Evolutionary conservation across 2,113 vertebrate species (phyloP).

Genomic region (Indicator indicator): DNA sequence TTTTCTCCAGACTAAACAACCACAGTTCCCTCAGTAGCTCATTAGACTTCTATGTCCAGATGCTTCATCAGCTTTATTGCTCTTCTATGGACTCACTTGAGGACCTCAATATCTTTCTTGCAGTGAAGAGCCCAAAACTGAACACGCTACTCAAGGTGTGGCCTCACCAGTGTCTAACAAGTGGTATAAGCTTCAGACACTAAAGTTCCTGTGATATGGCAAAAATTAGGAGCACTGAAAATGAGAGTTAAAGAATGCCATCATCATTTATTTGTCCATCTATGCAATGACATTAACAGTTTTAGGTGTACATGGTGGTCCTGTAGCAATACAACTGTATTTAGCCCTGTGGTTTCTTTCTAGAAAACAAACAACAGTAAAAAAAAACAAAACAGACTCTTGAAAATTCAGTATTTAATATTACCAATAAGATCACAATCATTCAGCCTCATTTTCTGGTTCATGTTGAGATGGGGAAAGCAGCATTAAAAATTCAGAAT

Average conservation of each 20-base stretch:
- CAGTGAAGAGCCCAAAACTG: too few relatives aligned
- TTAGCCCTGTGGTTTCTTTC: background rate
- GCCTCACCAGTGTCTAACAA: background rate
- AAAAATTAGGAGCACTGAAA: background rate
- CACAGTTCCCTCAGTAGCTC: too few relatives aligned
- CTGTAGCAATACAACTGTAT: background rate
- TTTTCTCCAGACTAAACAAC: too few relatives aligned
- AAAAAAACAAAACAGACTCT: background rate
- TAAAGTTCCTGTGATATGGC: background rate
- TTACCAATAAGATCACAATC: background rate
- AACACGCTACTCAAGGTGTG: too few relatives aligned
- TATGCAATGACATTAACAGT: background rate
- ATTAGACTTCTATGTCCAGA: too few relatives aligned
- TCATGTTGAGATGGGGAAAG: background rate
- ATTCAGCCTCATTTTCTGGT: background rate
- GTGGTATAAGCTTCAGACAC: background rate
- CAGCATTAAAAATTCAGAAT: slow-evolving; percentile 7
- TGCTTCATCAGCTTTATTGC: too few relatives aligned
- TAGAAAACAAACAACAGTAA: background rate
- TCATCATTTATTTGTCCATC: background rate
- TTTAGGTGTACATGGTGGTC: background rate
- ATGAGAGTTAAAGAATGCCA: background rate
- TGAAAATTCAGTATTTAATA: background rate
- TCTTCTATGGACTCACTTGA: too few relatives aligned
- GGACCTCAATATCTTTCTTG: too few relatives aligned